A percentile compares a stretch with the other conserved stretches of the same genome.
Evolutionary conservation across 1,140 invertebrate genomes (phyloP).

Genomic region (Lepidurus arcticus): DNA sequence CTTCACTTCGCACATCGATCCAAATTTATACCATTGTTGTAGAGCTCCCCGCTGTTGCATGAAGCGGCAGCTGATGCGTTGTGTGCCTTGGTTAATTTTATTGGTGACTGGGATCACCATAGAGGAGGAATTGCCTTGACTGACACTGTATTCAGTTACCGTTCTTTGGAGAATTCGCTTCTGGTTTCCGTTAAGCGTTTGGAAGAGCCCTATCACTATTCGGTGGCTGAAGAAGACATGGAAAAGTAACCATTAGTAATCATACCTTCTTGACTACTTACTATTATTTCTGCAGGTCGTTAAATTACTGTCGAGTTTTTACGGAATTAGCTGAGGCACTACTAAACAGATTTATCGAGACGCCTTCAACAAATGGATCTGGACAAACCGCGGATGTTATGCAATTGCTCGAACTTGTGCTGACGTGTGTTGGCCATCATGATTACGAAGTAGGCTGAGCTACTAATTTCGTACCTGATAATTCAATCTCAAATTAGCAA

Average conservation of each 20-base stretch:
- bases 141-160: neutral
- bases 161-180: constrained; percentile 64
- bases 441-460: constrained; percentile 74
- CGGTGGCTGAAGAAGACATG: constrained; percentile 86
- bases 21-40: constrained; percentile 40
- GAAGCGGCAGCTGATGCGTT: constrained; percentile 87
- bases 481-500: neutral
- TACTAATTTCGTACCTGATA: neutral
- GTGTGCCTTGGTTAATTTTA: constrained; percentile 70
- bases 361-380: constrained; percentile 40
- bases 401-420: constrained; percentile 77
- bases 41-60: constrained; percentile 64
- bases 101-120: constrained; percentile 65
- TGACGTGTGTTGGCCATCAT: constrained; percentile 91
- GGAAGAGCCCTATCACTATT: constrained; percentile 80
- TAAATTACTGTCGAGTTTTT: constrained; percentile 91
- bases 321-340: constrained; percentile 90
- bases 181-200: constrained; percentile 74
- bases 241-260: constrained; percentile 55
- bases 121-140: neutral
- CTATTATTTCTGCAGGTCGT: constrained; percentile 54
- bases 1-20: constrained; percentile 33
- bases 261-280: neutral
- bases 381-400: constrained; percentile 60
- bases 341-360: constrained; percentile 62